phyloP scores from a whole-genome alignment of 2,888 invertebrate genomes.

The Cacoxenus indagator region DNA sequence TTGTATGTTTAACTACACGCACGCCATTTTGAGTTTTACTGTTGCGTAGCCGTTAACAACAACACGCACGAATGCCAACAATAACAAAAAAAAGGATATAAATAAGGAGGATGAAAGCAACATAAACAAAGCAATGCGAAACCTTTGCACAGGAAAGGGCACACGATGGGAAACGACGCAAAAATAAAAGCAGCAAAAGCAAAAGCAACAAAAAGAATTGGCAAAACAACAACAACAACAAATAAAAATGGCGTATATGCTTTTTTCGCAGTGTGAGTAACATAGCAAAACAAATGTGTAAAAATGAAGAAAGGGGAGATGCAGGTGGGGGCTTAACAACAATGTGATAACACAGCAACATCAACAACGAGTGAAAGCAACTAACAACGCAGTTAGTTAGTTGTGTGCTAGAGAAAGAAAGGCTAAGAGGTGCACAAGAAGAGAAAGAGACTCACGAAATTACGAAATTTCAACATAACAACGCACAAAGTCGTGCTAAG shows the following conservation, averaged over 20 bases:
- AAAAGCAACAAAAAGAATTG: neutral
- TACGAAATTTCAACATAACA: neutral
- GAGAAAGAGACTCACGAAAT: neutral
- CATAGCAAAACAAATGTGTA: neutral
- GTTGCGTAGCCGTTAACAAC: conserved; percentile 27
- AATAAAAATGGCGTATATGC: neutral
- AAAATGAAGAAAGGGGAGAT: neutral
- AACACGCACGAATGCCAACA: neutral
- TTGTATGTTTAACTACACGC: neutral
- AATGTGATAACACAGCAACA: neutral
- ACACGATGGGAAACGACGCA: conserved; percentile 18
- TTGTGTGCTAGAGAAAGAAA: conserved; percentile 26
- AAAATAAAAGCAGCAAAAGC: conserved; percentile 18
- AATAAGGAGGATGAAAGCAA: conserved; percentile 20
- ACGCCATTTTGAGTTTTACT: conserved; percentile 18
- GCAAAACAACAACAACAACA: neutral
- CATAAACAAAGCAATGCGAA: conserved; percentile 9
- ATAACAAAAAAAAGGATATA: conserved; percentile 11
- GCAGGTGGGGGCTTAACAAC: neutral
- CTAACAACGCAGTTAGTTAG: conserved; percentile 22
- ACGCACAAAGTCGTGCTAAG: conserved; percentile 36
- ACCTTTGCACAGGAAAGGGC: conserved; percentile 31
- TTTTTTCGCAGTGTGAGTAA: neutral
- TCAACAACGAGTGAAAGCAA: neutral
- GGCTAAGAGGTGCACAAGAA: neutral